phyloP scores from a whole-genome alignment of 2,113 vertebrate genomes.

The Tenrec ecaudatus region DNA sequence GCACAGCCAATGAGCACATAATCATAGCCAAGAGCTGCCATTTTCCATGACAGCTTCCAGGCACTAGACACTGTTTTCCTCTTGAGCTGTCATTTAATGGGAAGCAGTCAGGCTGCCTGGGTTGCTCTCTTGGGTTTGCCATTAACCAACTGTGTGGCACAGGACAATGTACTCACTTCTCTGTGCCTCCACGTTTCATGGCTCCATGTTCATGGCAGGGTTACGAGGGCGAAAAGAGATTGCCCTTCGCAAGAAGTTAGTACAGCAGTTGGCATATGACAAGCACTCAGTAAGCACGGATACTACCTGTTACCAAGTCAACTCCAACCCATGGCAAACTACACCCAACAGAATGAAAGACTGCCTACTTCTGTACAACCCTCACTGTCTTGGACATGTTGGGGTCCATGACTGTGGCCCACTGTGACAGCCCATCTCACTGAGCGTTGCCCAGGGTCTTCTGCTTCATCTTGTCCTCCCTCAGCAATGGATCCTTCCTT shows the following conservation, averaged over 20 bases:
- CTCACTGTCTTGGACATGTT: neutral
- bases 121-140: neutral
- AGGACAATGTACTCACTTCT: neutral
- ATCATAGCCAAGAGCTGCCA: fast-evolving
- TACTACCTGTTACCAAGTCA: neutral
- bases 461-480: neutral
- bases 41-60: neutral
- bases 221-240: neutral
- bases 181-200: neutral
- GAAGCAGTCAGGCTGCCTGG: neutral
- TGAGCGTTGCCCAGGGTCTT: neutral
- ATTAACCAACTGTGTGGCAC: neutral
- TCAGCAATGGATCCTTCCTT: neutral
- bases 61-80: neutral
- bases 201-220: neutral
- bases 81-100: neutral
- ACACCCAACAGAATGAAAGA: neutral
- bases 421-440: neutral
- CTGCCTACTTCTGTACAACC: neutral
- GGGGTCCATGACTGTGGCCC: neutral
- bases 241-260: neutral
- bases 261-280: neutral
- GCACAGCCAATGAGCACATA: fast-evolving
- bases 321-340: neutral
- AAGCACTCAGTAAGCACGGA: fast-evolving